Percentiles rank a stretch among this genome's conserved stretches.
These are phyloP conservation scores for Pectinophora gossypiella DNA, from an alignment of 1,140 invertebrate species.

Conservation along the genomic window DNA sequence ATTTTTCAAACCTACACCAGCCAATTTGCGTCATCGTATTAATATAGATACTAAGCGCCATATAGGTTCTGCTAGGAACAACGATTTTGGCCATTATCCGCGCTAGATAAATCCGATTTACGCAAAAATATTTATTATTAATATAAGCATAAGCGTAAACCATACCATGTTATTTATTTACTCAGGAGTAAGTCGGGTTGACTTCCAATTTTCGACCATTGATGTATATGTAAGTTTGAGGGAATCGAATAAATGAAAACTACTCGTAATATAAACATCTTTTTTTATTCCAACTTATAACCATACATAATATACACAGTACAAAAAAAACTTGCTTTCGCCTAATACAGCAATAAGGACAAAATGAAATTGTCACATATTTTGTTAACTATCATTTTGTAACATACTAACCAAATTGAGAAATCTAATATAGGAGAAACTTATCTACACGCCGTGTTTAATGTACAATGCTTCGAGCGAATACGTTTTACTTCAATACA, in stretches of 20 bases:
- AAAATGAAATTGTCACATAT: conserved; percentile 71
- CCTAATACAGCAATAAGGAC: conserved; percentile 71
- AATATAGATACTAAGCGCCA: no score
- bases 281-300: conserved; percentile 77
- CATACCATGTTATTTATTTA: no score
- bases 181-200: no score
- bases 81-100: no score
- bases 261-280: conserved; percentile 74
- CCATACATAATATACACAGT: conserved; percentile 77
- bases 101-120: no score
- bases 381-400: conserved; percentile 61
- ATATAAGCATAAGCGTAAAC: no score
- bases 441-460: conserved; percentile 71
- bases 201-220: no score
- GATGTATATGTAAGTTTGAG: no score
- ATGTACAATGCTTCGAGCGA: conserved; percentile 74
- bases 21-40: no score
- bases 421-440: conserved; percentile 72
- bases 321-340: conserved; percentile 75
- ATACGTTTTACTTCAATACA: conserved; percentile 69
- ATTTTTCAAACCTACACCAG: no score
- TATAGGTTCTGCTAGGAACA: no score
- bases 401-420: conserved; percentile 69
- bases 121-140: no score
- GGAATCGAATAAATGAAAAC: conserved; percentile 37